Base-by-base conservation (phyloP, 2,797 vertebrate genomes). In the Microchirus variegatus region DNA sequence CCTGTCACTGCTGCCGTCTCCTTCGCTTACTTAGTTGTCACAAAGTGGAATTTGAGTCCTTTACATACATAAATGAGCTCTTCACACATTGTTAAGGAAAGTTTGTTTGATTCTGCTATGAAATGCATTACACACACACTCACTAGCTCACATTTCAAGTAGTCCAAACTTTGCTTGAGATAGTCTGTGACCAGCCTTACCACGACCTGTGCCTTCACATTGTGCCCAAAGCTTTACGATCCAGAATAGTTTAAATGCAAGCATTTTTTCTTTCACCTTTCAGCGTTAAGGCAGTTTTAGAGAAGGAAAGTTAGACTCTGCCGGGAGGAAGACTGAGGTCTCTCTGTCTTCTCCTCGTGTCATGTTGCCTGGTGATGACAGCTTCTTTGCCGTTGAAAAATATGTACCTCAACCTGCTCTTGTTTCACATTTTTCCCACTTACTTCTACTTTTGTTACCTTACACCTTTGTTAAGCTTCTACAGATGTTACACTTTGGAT, bases 381-480 rank as follows among this genome's bases (percentile, higher is more conserved):
- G 19, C 10, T 26, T 52, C 19, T 14, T 57, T 19, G 17, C 22
- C 42, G 46, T 42, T 13, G 52, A 43, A 43, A 73, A 49, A 57
- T 31, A 58, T 51, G 3, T 7, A 42, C 13, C 38, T 61, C 18
- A 44, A 59, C 22, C 17, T 64, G 37, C 66, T 63, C 42, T 46
- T 44, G 37, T 47, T 74, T 73, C 51, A 66, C 61, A 66, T 73
- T 63, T 38, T n/a, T 41, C 65, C 52, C 31, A 36, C 56, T 38
- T 62, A n/a, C 43, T 26, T 22, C n/a, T n/a, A 11, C 43, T 59
- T 63, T n/a, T 9, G 10, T 50, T 55, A 57, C 9, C 51, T 72
- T 22, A 10, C 16, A 31, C 11, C 51, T 66, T 60, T 61, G 41
- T 35, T 35, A 65, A 54, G n/a, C 43, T 16, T 49, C 18, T 43